These are phyloP conservation scores for Zaprionus africanus DNA, from an alignment of 1,140 invertebrate genomes.

Conservation along the genomic window DNA sequence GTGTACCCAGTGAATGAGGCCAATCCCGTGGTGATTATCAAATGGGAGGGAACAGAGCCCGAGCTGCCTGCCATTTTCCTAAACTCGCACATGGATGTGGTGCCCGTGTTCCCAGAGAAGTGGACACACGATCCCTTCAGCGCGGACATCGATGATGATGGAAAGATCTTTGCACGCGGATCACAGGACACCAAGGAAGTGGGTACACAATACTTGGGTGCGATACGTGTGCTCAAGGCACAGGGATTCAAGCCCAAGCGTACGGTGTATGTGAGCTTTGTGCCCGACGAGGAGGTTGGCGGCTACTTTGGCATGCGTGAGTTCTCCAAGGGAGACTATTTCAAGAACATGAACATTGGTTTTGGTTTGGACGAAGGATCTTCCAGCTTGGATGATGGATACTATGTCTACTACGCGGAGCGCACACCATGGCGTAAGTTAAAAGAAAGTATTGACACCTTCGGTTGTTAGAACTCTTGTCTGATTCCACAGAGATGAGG, in stretches of 20 bases:
- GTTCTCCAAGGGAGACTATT: constrained; percentile 91
- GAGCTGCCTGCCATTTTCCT: constrained; percentile 89
- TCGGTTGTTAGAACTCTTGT: constrained; percentile 86
- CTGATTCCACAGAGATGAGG: constrained; percentile 85
- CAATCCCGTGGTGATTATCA: constrained; percentile 90
- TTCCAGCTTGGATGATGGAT: constrained; percentile 87
- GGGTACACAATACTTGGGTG: constrained; percentile 87
- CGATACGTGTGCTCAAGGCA: constrained; percentile 88
- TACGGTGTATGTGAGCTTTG: constrained; percentile 91
- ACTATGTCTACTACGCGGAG: constrained; percentile 91
- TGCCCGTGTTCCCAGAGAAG: constrained; percentile 90
- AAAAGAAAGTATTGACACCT: constrained; percentile 87
- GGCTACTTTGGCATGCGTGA: constrained; percentile 92
- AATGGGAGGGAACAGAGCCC: constrained; percentile 89
- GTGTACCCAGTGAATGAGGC: constrained; percentile 82
- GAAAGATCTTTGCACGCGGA: constrained; percentile 92
- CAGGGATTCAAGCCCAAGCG: constrained; percentile 86
- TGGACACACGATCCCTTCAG: constrained; percentile 89
- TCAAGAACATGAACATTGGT: constrained; percentile 93
- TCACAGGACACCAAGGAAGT: constrained; percentile 87
- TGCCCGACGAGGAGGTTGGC: constrained; percentile 97
- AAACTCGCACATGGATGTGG: constrained; percentile 95
- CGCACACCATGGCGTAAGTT: constrained; percentile 88
- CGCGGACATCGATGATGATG: constrained; percentile 90
- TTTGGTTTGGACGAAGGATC: constrained; percentile 95